These are phyloP conservation scores for Hirundichthys speculiger DNA, from an alignment of 2,113 vertebrate species.

Conservation along the genomic window DNA sequence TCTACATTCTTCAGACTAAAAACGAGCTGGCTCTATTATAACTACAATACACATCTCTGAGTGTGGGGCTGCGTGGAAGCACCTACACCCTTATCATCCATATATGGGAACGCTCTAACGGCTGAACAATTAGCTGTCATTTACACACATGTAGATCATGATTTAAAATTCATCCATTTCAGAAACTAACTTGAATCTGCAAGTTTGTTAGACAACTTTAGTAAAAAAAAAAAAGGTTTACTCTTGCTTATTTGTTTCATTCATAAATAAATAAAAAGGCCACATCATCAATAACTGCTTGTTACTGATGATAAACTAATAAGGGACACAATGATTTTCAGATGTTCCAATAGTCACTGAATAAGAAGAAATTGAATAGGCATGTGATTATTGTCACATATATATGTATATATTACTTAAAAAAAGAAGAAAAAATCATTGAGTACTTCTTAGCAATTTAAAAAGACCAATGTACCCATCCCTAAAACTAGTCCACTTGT, in stretches of 20 bases:
- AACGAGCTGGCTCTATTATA: slow-evolving; percentile 35
- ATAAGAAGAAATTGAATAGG: too few relatives aligned
- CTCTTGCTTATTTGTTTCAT: background rate
- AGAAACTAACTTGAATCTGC: slow-evolving; percentile 1
- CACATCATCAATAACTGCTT: too few relatives aligned
- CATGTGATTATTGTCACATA: too few relatives aligned
- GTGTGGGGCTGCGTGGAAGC: slow-evolving; percentile 10
- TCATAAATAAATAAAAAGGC: background rate
- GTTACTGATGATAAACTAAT: too few relatives aligned
- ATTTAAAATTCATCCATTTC: slow-evolving; percentile 22
- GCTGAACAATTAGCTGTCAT: slow-evolving; percentile 38
- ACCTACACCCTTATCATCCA: slow-evolving; percentile 24
- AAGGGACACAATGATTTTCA: too few relatives aligned
- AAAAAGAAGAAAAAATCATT: too few relatives aligned
- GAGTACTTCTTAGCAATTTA: too few relatives aligned
- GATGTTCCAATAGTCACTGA: too few relatives aligned
- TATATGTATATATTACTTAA: too few relatives aligned
- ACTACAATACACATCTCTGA: slow-evolving; percentile 14
- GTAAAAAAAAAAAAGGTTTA: background rate
- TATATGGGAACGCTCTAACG: slow-evolving; percentile 21
- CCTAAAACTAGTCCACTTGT: background rate
- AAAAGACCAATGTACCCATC: too few relatives aligned
- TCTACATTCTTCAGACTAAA: slow-evolving; percentile 59
- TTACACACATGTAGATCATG: slow-evolving; percentile 21
- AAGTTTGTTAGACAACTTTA: background rate